A percentile compares a stretch with the other conserved stretches of the same genome.
These are phyloP conservation scores for Limnodromus scolopaceus DNA, from an alignment of 2,797 vertebrate genomes.

Conservation along the genomic window DNA sequence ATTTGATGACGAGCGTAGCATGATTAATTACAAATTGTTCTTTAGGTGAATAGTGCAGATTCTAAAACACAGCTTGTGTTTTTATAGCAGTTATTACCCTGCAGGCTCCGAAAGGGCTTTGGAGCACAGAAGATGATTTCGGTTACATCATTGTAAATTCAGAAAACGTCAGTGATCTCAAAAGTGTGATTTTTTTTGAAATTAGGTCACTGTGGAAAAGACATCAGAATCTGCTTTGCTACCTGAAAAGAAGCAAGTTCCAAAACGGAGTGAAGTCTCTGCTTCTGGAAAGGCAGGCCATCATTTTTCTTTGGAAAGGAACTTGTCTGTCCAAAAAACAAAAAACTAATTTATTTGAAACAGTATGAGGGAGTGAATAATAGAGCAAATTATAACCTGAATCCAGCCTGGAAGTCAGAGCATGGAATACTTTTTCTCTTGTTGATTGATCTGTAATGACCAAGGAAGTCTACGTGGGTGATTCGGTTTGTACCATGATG, in stretches of 20 bases:
- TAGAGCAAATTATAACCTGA: background rate
- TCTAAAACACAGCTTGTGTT: constrained; percentile 61
- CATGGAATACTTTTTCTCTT: background rate
- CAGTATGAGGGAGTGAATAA: background rate
- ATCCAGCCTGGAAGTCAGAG: background rate
- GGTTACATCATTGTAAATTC: constrained; percentile 63
- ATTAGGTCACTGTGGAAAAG: constrained; percentile 61
- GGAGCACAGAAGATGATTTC: constrained; percentile 32
- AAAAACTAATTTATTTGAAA: background rate
- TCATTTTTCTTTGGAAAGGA: background rate
- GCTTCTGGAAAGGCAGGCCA: background rate
- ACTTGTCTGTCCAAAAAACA: background rate
- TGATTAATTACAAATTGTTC: constrained; percentile 60
- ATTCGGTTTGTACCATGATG: background rate
- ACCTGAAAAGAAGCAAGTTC: constrained; percentile 43
- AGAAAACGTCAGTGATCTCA: constrained; percentile 58
- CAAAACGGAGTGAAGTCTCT: background rate
- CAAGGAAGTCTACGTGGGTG: fast-evolving
- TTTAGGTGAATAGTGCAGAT: constrained; percentile 62
- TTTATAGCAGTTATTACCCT: constrained; percentile 61
- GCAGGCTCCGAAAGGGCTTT: constrained; percentile 39
- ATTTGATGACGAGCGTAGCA: constrained; percentile 21
- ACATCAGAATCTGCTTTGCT: constrained; percentile 40
- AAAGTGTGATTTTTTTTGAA: constrained; percentile 50
- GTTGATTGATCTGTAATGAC: background rate